phyloP scores from a whole-genome alignment of 1,140 invertebrate genomes.

The Trichonephila inaurata region DNA sequence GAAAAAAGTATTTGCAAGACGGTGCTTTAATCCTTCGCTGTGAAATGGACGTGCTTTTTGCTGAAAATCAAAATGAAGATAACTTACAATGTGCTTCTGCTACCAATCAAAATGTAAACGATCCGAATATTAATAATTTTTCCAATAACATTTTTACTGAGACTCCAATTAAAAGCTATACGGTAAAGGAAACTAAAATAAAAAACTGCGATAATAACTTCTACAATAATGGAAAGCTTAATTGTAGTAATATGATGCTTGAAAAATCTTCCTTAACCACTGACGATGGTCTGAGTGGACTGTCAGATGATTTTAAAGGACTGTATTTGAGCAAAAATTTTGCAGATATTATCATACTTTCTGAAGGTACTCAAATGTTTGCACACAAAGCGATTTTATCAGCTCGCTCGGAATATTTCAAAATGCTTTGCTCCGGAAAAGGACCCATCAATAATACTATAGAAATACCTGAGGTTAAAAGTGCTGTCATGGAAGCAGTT shows the following conservation, averaged over 20 bases:
- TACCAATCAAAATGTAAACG: background rate
- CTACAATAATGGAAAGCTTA: background rate
- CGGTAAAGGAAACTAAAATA: background rate
- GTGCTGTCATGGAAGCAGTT: slow-evolving; percentile 32
- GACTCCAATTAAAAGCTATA: background rate
- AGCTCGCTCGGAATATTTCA: slow-evolving; percentile 52
- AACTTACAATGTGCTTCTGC: background rate
- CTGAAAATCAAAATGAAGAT: background rate
- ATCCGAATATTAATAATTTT: background rate
- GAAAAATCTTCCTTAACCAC: background rate
- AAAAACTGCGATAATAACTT: background rate
- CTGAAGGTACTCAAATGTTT: background rate
- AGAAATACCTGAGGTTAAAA: background rate
- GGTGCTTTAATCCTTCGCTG: slow-evolving; percentile 6
- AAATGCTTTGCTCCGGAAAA: background rate
- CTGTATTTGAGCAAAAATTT: slow-evolving; percentile 9
- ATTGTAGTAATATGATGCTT: background rate
- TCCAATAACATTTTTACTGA: background rate
- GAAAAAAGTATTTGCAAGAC: background rate
- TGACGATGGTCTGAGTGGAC: background rate
- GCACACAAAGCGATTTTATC: slow-evolving; percentile 30
- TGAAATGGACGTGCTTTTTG: slow-evolving; percentile 38
- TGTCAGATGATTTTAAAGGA: background rate
- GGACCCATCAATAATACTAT: background rate
- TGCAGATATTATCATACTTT: background rate